Conservation (phyloP, 1,140 invertebrate genomes). For the Cydia pomonella region DNA sequence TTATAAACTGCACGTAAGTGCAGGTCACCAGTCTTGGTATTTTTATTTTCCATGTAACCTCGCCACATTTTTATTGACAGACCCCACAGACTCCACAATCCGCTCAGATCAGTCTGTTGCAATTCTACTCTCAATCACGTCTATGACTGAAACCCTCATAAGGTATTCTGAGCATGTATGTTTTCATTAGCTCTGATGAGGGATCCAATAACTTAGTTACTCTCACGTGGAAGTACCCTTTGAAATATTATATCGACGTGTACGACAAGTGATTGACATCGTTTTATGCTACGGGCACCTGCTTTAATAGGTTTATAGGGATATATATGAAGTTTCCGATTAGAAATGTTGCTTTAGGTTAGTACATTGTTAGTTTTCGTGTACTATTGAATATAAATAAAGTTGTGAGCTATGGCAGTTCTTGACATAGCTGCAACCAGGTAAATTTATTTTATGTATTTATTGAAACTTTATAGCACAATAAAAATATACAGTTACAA, state of each 20-base stretch:
- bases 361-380: too few species aligned
- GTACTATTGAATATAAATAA: too few species aligned
- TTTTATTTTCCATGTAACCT: too few species aligned
- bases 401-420: too few species aligned
- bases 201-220: conserved; percentile 55
- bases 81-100: too few species aligned
- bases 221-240: conserved; percentile 38
- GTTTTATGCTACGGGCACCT: conserved; percentile 7
- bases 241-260: conserved; percentile 31
- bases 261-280: conserved; percentile 30
- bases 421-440: too few species aligned
- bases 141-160: conserved; percentile 36
- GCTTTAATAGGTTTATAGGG: conserved; percentile 7
- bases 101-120: background rate
- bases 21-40: too few species aligned
- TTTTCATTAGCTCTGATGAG: conserved; percentile 59
- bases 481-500: too few species aligned
- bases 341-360: background rate
- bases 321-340: background rate
- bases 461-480: too few species aligned
- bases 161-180: conserved; percentile 53
- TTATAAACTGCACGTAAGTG: too few species aligned
- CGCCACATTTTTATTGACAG: too few species aligned
- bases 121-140: background rate
- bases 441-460: too few species aligned